phyloP scores from a whole-genome alignment of 2,113 vertebrate species.

The Cryptomyrus ogoouensis region DNA sequence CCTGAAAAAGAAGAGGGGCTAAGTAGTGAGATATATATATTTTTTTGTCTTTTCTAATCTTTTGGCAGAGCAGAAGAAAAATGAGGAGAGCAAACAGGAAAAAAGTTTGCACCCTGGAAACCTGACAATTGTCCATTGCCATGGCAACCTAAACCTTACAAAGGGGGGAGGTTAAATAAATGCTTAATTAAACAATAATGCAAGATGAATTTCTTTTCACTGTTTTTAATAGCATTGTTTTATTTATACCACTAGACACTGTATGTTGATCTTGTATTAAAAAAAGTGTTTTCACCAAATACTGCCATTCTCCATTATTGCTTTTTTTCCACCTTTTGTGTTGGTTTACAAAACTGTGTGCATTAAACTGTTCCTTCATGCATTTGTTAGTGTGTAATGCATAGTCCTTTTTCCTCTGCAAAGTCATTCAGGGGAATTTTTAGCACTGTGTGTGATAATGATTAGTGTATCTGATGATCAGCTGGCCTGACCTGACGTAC shows the following conservation, averaged over 20 bases:
- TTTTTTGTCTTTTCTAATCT: not conserved
- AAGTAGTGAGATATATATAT: not conserved
- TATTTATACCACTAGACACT: conserved; percentile 57
- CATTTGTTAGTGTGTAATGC: not conserved
- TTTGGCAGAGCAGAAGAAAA: not conserved
- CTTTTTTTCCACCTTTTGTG: conserved; percentile 25
- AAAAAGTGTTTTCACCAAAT: conserved; percentile 64
- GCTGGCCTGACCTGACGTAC: not conserved
- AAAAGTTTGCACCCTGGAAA: not conserved
- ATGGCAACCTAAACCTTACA: conserved; percentile 47
- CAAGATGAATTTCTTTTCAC: conserved; percentile 30
- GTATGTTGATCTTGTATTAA: conserved; percentile 59
- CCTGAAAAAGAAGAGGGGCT: not conserved
- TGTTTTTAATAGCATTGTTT: conserved; percentile 50
- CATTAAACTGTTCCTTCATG: not conserved
- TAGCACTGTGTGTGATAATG: not conserved
- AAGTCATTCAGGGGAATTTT: not conserved
- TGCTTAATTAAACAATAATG: conserved; percentile 44
- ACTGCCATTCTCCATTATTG: conserved; percentile 52
- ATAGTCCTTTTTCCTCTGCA: not conserved
- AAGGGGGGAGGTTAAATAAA: conserved; percentile 14
- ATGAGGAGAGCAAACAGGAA: not conserved
- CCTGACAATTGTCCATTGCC: conserved; percentile 45
- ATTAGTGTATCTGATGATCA: not conserved
- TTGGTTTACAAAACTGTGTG: not conserved